These are phyloP conservation scores for Okamejei kenojei DNA, from an alignment of 2,797 vertebrate species.

Conservation along the genomic window DNA sequence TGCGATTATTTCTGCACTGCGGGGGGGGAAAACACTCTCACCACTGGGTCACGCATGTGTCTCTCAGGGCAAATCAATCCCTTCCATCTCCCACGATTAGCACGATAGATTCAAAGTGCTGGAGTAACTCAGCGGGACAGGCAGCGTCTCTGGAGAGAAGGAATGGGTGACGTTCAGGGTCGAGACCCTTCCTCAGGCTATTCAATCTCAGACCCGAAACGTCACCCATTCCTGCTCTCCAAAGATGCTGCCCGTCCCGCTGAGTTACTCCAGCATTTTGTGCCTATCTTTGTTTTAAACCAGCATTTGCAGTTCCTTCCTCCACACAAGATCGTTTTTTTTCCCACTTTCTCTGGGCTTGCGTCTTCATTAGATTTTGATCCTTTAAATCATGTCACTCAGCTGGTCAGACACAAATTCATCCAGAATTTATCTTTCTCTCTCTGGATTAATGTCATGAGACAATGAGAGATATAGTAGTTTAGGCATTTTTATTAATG, in stretches of 20 bases:
- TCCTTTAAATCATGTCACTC: background rate
- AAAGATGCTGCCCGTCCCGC: too few relatives aligned
- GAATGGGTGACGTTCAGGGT: too few relatives aligned
- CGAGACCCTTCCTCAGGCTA: too few relatives aligned
- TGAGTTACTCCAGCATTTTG: too few relatives aligned
- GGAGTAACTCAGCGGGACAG: too few relatives aligned
- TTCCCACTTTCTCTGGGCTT: background rate
- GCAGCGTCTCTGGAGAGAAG: too few relatives aligned
- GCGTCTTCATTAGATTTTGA: background rate
- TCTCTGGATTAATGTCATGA: background rate
- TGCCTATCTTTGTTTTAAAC: too few relatives aligned
- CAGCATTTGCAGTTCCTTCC: too few relatives aligned
- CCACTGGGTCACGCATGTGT: background rate
- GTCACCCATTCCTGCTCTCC: too few relatives aligned
- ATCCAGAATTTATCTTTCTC: background rate
- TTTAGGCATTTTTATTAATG: background rate
- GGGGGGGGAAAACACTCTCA: conserved; percentile 47
- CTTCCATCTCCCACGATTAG: conserved; percentile 15
- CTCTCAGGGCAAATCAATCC: conserved; percentile 30
- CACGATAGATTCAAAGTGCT: background rate
- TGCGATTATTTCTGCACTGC: conserved; percentile 58
- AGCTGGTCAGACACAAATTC: background rate
- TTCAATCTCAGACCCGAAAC: too few relatives aligned
- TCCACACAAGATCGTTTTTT: too few relatives aligned
- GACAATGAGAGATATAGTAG: background rate